Percentiles rank a stretch among this genome's conserved stretches.
These are phyloP conservation scores for Cossypha dichroa DNA, from an alignment of 2,797 vertebrate genomes.

Conservation along the genomic window DNA sequence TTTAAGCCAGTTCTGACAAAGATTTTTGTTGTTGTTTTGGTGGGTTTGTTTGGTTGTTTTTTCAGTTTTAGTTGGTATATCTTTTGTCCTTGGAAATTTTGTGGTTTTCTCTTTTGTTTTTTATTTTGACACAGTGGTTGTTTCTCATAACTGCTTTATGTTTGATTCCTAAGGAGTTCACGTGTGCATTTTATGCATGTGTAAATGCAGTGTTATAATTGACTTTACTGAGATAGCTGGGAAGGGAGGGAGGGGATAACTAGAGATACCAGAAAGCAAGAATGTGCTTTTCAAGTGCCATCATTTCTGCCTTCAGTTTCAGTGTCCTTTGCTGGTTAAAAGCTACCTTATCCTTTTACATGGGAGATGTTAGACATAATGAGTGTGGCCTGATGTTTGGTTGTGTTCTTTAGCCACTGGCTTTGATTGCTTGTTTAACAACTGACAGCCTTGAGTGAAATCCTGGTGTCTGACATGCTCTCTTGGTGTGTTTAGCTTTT, in stretches of 20 bases:
- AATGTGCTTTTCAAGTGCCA: conserved; percentile 68
- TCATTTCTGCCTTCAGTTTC: conserved; percentile 73
- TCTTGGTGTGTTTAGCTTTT: not conserved
- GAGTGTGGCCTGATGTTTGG: conserved; percentile 38
- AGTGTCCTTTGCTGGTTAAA: conserved; percentile 76
- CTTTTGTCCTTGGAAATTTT: not conserved
- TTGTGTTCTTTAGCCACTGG: not conserved
- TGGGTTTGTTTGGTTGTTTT: not conserved
- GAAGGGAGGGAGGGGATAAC: not conserved
- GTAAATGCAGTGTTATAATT: not conserved
- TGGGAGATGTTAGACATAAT: conserved; percentile 63
- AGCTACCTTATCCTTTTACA: conserved; percentile 64
- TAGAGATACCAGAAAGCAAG: conserved; percentile 49
- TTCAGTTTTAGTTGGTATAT: not conserved
- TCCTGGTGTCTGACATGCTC: not conserved
- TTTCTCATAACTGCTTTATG: not conserved
- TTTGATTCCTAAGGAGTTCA: not conserved
- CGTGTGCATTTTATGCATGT: not conserved
- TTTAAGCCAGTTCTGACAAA: not conserved
- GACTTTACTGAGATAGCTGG: not conserved
- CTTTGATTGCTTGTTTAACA: not conserved
- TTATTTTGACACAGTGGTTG: not conserved
- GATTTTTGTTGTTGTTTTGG: not conserved
- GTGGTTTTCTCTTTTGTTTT: not conserved
- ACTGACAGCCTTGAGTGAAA: not conserved